Base-by-base conservation (phyloP, 2,797 vertebrate genomes). In the Gouania willdenowi region DNA sequence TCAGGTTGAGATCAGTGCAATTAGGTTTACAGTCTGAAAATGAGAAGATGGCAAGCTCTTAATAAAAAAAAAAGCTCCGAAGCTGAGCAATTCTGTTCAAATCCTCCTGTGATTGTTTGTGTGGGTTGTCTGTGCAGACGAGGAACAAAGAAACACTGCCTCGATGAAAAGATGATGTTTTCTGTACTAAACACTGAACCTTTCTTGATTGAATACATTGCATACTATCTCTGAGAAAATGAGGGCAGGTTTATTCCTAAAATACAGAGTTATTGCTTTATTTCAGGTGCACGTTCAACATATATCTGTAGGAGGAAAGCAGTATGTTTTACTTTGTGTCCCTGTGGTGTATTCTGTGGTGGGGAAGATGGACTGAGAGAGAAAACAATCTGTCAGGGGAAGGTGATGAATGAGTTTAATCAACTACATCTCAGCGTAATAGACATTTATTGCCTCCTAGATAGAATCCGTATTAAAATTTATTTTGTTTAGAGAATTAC, bases 401-500 rank as follows among this genome's bases (percentile, higher is more conserved):
- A 52, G 48, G 50, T 78, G 71, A 80, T 53, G 24, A 54, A 80
- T 44, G 63, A 45, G 31, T 54, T 72, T 70, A 77, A 80, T 84
- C 62, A 42, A 45, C 33, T 36, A 0, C 36, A 43, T 38, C 6
- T 63, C 61, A 52, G 8, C 18, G 5, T 38, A 72, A 77, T 50
- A 62, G 65, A 66, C 71, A 50, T 50, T 67, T 74, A 71, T 66
- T 61, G 54, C 55, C 8, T 12, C 30, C 25, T 21, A 49, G 74
- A 84, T 77, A 8, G 4, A 54, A 73, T 82, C 50, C 54, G n/a
- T 40, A 34, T 49, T 25, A 49, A 70, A 65, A 56, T 75, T 68
- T 13, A 49, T 77, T 68, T 58, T 24, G 29, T 52, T 68, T n/a
- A 70, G 54, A 5, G 19, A 37, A 49, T 72, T 69, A 65, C 28